phyloP scores from a whole-genome alignment of 2,797 vertebrate genomes.

The Lacerta agilis region DNA sequence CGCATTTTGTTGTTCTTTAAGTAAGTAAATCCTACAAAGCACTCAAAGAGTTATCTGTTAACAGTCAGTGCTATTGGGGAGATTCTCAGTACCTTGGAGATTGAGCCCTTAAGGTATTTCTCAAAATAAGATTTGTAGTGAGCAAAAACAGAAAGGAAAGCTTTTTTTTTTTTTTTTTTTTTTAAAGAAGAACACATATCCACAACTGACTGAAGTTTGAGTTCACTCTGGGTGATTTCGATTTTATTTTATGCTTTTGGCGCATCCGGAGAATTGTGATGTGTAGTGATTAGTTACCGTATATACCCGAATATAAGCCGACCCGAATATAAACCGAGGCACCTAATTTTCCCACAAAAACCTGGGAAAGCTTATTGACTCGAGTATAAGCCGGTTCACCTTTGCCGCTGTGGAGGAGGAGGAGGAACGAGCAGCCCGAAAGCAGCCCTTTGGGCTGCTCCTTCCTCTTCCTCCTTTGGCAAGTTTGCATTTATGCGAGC shows the following conservation, averaged over 20 bases:
- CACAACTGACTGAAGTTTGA: not conserved
- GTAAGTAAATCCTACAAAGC: slow-evolving; percentile 14
- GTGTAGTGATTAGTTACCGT: not conserved
- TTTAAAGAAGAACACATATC: not conserved
- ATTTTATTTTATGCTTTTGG: not conserved
- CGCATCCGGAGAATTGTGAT: not conserved
- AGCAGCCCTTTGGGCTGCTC: too few relatives aligned
- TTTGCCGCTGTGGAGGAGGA: too few relatives aligned
- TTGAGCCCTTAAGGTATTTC: slow-evolving; percentile 1
- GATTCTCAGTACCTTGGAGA: not conserved
- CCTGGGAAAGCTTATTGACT: too few relatives aligned
- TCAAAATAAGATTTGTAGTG: not conserved
- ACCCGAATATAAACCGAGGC: too few relatives aligned
- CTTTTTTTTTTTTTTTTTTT: not conserved
- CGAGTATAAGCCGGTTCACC: too few relatives aligned
- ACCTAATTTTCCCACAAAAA: too few relatives aligned
- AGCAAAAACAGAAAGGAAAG: slow-evolving; percentile 1
- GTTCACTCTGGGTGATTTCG: not conserved
- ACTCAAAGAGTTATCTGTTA: not conserved
- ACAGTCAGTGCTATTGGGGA: not conserved
- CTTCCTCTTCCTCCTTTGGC: too few relatives aligned
- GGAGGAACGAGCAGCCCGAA: too few relatives aligned
- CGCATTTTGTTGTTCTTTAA: slow-evolving; percentile 40
- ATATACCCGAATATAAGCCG: too few relatives aligned
- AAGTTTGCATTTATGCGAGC: too few relatives aligned